Percentiles rank a stretch among this genome's conserved stretches.
Conservation (phyloP, 2,113 vertebrate genomes). For the Pyxicephalus adspersus region DNA sequence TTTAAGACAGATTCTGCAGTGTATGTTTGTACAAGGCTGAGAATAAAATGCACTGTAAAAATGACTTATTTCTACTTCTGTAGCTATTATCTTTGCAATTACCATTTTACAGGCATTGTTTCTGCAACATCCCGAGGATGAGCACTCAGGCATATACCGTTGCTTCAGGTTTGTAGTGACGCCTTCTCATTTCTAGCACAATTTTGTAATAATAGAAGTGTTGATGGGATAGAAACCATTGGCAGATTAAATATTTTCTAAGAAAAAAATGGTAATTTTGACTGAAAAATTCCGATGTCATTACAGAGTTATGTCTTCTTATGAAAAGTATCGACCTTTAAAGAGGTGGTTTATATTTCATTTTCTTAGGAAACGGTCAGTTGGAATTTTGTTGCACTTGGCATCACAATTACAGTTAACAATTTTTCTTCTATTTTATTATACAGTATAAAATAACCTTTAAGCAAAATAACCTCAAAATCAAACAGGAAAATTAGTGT, state of each 20-base stretch:
- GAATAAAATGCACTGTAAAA: slow-evolving; percentile 53
- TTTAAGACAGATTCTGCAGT: slow-evolving; percentile 50
- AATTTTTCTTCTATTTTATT: no score
- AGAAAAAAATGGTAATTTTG: not conserved
- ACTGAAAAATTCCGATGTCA: no score
- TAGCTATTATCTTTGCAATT: slow-evolving; percentile 54
- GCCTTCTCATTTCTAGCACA: slow-evolving; percentile 14
- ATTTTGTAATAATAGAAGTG: not conserved
- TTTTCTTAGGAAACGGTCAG: no score
- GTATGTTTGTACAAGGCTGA: slow-evolving; percentile 39
- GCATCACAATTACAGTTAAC: no score
- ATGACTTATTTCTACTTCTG: slow-evolving; percentile 50
- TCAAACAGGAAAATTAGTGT: no score
- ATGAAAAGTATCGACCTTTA: no score
- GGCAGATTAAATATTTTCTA: not conserved
- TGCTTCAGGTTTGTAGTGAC: slow-evolving; percentile 30
- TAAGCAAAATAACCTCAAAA: no score
- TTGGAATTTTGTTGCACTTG: no score
- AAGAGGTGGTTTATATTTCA: no score
- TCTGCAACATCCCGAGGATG: slow-evolving; percentile 40
- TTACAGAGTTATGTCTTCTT: no score
- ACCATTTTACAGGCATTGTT: slow-evolving; percentile 50
- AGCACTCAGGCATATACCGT: slow-evolving; percentile 43
- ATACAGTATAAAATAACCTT: no score
- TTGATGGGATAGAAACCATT: not conserved